Percentiles rank a stretch among this genome's conserved stretches.
Conservation (phyloP, 1,140 invertebrate species). For the Lepidotrigona ventralis region DNA sequence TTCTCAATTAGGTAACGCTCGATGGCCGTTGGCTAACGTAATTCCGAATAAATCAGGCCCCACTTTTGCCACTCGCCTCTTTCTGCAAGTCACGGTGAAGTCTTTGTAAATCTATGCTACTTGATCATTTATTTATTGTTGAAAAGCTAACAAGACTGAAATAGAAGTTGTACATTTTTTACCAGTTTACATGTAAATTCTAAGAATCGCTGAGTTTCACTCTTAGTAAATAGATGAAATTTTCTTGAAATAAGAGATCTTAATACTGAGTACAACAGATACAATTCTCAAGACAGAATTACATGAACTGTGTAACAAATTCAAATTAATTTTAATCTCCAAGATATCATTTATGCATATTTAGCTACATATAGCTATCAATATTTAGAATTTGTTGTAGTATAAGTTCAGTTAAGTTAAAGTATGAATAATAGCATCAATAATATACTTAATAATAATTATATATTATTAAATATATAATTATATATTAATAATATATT, state of each 20-base stretch:
- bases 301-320: neutral
- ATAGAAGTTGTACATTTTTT: neutral
- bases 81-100: conserved; percentile 41
- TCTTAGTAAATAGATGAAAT: no score
- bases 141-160: no score
- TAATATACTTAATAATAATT: no score
- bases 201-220: neutral
- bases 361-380: neutral
- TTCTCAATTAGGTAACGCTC: conserved; percentile 77
- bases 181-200: neutral
- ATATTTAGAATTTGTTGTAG: neutral
- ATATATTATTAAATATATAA: no score
- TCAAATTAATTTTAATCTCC: neutral
- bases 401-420: neutral
- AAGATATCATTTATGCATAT: neutral
- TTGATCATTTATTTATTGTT: conserved; percentile 10
- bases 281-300: neutral
- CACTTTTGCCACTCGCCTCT: conserved; percentile 62
- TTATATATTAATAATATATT: no score
- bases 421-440: neutral
- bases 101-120: neutral
- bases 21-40: conserved; percentile 68
- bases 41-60: conserved; percentile 77
- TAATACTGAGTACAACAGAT: no score
- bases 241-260: no score